phyloP scores from a whole-genome alignment of 2,888 invertebrate species.

The Mechanitis mazaeus region DNA sequence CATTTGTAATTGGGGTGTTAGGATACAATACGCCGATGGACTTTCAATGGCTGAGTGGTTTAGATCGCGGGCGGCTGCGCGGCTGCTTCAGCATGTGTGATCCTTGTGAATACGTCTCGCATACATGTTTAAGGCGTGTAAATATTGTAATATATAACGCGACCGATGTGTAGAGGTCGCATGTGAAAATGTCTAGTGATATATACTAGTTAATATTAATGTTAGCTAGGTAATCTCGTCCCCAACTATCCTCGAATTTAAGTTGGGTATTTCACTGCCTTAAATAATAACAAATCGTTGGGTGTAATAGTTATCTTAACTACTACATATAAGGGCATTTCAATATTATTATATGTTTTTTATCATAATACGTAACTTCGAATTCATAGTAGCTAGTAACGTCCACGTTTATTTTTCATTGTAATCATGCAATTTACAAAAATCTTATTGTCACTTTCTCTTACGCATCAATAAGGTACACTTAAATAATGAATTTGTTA shows the following conservation, averaged over 20 bases:
- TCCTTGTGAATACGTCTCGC: conserved; percentile 49
- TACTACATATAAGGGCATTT: conserved; percentile 69
- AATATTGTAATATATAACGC: conserved; percentile 73
- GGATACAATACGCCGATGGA: conserved; percentile 71
- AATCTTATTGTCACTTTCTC: conserved; percentile 22
- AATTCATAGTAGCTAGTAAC: conserved; percentile 13
- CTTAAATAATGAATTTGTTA: conserved; percentile 25
- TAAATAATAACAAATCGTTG: conserved; percentile 62
- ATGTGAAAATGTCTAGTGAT: conserved; percentile 73
- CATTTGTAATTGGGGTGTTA: conserved; percentile 67
- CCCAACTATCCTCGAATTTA: conserved; percentile 75
- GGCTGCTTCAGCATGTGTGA: conserved; percentile 54
- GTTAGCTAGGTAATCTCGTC: conserved; percentile 76
- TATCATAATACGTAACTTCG: conserved; percentile 44
- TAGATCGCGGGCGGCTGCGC: conserved; percentile 51
- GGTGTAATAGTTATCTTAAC: conserved; percentile 69
- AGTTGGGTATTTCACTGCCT: conserved; percentile 77
- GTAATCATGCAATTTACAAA: conserved; percentile 12
- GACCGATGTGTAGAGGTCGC: conserved; percentile 69
- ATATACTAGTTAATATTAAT: conserved; percentile 69
- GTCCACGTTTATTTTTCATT: conserved; percentile 17
- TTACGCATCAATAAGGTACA: conserved; percentile 18
- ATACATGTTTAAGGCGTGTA: conserved; percentile 70
- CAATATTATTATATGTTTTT: conserved; percentile 42
- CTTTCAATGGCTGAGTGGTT: conserved; percentile 71